Conservation (phyloP, 1,140 invertebrate species). For the Drosophila orosa region DNA sequence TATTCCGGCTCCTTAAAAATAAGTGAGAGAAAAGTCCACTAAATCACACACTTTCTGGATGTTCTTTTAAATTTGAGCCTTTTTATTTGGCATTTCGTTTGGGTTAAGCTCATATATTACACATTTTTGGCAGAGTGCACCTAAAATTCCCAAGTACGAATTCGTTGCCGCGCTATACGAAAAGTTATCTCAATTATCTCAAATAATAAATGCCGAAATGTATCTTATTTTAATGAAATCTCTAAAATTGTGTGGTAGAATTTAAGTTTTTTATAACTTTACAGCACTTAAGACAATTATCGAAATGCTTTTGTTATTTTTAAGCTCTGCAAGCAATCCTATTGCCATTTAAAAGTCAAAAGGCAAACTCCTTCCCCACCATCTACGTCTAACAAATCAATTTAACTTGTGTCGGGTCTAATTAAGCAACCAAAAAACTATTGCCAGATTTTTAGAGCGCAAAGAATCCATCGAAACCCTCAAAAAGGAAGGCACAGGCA, state of each 20-base stretch:
- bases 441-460: conserved; percentile 53
- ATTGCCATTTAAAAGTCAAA: not conserved
- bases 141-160: not conserved
- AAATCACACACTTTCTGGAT: not conserved
- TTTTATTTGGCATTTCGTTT: not conserved
- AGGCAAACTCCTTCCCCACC: not conserved
- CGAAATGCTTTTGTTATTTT: not conserved
- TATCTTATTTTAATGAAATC: not conserved
- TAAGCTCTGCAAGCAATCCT: not conserved
- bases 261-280: not conserved
- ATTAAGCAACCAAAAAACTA: conserved; percentile 63
- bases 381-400: conserved; percentile 74
- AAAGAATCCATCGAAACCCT: not conserved
- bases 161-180: not conserved
- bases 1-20: not conserved
- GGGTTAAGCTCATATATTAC: not conserved
- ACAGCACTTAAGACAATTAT: too few relatives aligned
- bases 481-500: not conserved
- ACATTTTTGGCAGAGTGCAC: not conserved
- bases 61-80: not conserved
- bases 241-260: too few relatives aligned
- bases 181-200: not conserved
- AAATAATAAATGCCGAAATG: not conserved
- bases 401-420: conserved; percentile 63
- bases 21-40: not conserved